phyloP scores from a whole-genome alignment of 2,797 vertebrate species.

The Scolopax rusticola region DNA sequence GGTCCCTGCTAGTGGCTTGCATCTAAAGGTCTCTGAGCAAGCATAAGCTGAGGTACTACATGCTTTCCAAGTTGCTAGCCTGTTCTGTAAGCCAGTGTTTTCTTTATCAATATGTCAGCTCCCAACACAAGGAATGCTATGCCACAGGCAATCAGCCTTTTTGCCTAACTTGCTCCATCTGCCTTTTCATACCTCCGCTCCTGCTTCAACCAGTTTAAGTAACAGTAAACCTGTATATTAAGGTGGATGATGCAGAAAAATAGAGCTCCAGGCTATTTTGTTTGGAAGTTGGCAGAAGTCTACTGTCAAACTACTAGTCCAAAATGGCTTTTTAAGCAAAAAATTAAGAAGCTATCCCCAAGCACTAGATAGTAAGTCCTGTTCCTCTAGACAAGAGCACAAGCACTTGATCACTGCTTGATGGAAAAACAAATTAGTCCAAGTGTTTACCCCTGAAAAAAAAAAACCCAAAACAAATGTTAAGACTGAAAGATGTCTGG shows the following conservation, averaged over 20 bases:
- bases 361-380: neutral
- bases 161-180: neutral
- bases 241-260: neutral
- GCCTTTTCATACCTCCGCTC: neutral
- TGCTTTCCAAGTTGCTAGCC: neutral
- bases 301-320: neutral
- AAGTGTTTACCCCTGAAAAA: neutral
- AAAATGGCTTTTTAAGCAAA: neutral
- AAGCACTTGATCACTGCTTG: neutral
- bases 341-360: neutral
- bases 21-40: neutral
- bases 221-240: neutral
- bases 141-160: neutral
- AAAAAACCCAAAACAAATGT: neutral
- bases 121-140: neutral
- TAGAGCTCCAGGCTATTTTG: neutral
- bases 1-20: neutral
- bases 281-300: neutral
- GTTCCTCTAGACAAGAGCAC: neutral
- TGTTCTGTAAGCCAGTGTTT: neutral
- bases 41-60: neutral
- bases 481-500: neutral
- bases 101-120: neutral
- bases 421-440: neutral
- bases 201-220: neutral